These are phyloP conservation scores for Dipodomys spectabilis DNA, from an alignment of 2,113 vertebrate species.

Conservation along the genomic window DNA sequence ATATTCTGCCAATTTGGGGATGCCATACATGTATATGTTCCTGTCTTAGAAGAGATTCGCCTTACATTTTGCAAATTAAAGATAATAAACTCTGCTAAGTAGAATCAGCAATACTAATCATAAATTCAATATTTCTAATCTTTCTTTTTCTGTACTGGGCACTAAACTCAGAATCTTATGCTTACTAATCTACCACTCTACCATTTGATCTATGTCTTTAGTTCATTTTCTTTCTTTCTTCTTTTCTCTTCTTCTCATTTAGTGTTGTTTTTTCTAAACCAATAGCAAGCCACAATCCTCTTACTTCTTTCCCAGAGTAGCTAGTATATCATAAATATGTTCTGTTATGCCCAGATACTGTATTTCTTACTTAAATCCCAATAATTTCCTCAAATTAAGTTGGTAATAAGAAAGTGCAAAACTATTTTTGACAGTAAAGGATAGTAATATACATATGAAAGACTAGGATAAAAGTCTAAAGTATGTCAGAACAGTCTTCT, in stretches of 20 bases:
- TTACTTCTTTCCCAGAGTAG: too few relatives aligned
- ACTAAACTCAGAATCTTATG: too few relatives aligned
- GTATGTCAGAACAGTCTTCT: background rate
- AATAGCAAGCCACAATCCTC: too few relatives aligned
- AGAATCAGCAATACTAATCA: background rate
- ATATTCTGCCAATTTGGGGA: background rate
- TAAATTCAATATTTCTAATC: background rate
- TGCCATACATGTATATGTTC: background rate
- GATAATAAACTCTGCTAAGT: background rate
- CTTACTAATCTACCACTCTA: too few relatives aligned
- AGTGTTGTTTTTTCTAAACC: too few relatives aligned
- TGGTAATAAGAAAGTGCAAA: background rate
- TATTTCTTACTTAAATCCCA: background rate
- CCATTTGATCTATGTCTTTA: too few relatives aligned
- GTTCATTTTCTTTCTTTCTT: too few relatives aligned
- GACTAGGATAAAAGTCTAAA: background rate
- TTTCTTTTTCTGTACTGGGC: background rate
- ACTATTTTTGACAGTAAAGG: background rate
- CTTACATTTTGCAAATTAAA: background rate
- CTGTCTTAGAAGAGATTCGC: background rate
- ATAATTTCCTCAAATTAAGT: background rate
- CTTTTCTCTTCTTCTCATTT: too few relatives aligned
- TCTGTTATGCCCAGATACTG: background rate
- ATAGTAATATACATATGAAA: background rate
- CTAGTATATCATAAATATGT: too few relatives aligned